Evolutionary conservation across 1,140 invertebrate species (phyloP), one percentile per base, ranked within the genome.

Genomic region (Ceratosolen fusciceps): DNA sequence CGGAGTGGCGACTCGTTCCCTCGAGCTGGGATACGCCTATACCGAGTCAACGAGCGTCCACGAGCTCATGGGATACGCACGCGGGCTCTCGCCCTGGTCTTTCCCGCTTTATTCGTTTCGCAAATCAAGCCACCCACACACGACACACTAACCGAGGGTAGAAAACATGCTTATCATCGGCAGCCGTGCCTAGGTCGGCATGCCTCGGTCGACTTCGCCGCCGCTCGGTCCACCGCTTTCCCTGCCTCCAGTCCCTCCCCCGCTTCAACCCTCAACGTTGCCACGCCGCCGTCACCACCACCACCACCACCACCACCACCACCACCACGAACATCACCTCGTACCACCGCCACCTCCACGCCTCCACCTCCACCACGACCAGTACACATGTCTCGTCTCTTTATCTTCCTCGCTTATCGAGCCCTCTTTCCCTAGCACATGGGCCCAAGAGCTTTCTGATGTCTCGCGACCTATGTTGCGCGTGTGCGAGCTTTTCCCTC

Each of bases 81-180:
- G 58, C 12, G 29, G 29, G 29, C 24, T 62, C 29, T 1, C 58
- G 14, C 34, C 58, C 29, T 62, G n/a, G 29, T 34, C 21, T 26
- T 16, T 62, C 4, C 58, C 29, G 14, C 58, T 34, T 81, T 73
- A 74, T 29, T 21, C 29, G 73, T 84, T 83, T 85, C 83, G 82
- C 82, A 84, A 86, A 86, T 85, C 85, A 85, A 85, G 82, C 83
- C 82, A 83, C 83, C 85, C 84, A 85, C 83, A 84, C 67, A 84
- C 88, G 88, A 88, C 87, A 87, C 83, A 89, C 88, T 89, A 91
- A 89, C 83, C 73, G 85, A 87, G 88, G 88, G 88, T 88, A 86
- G 84, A 86, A 89, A 90, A 87, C 88, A 88, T 89, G 88, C 84
- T 89, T 88, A 86, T 88, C 87, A 80, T 88, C 88, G 88, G 54